Evolutionary conservation across 2,113 vertebrate species (phyloP).

Genomic region (Aramus guarauna): DNA sequence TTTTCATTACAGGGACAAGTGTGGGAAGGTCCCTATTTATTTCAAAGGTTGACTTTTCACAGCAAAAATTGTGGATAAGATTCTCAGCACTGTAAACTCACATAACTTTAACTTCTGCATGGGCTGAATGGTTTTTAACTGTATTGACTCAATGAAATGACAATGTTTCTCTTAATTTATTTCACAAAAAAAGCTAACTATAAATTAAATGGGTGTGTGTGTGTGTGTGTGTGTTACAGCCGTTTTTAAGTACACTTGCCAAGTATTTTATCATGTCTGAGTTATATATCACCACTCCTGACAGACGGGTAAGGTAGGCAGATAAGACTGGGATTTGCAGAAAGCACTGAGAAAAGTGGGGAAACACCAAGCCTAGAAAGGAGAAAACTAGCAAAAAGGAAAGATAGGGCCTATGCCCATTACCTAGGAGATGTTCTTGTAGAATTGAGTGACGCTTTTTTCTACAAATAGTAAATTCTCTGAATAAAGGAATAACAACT

Average conservation of each 20-base stretch:
- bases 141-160: not conserved
- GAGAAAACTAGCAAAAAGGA: not conserved
- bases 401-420: not conserved
- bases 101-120: not conserved
- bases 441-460: not conserved
- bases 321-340: not conserved
- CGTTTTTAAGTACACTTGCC: not conserved
- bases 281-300: not conserved
- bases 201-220: not conserved
- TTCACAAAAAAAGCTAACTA: not conserved
- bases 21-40: not conserved
- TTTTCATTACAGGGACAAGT: not conserved
- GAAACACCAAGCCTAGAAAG: not conserved
- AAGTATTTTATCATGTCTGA: not conserved
- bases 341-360: not conserved
- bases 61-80: not conserved
- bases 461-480: not conserved
- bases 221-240: not conserved
- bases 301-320: not conserved
- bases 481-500: not conserved
- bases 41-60: not conserved
- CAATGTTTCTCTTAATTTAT: not conserved
- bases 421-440: not conserved
- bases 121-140: not conserved
- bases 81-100: not conserved